A percentile compares a stretch with the other conserved stretches of the same genome.
These are phyloP conservation scores for Dryoscopus gambensis DNA, from an alignment of 2,113 vertebrate species.

Conservation along the genomic window DNA sequence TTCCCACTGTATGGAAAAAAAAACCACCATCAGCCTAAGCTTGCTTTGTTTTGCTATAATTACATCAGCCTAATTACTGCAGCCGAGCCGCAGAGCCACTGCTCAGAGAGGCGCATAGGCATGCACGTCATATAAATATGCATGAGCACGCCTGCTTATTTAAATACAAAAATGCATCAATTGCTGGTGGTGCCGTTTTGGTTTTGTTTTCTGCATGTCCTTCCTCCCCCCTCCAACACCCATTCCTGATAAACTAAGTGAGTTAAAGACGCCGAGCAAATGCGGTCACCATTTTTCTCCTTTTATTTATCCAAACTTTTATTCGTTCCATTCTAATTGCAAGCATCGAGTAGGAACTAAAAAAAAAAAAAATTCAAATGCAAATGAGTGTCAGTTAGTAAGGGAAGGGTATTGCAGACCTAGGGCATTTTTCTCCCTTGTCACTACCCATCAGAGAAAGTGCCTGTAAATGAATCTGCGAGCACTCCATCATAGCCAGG, in stretches of 20 bases:
- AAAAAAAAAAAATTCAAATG: neutral
- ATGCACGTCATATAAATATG: conserved; percentile 72
- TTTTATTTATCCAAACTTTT: conserved; percentile 27
- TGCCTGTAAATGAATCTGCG: conserved; percentile 19
- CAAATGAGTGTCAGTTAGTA: conserved; percentile 18
- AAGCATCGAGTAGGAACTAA: neutral
- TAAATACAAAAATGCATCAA: conserved; percentile 71
- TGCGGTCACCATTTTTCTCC: conserved; percentile 10
- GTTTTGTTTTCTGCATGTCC: neutral
- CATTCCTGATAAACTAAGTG: neutral
- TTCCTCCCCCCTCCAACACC: neutral
- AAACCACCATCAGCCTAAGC: neutral
- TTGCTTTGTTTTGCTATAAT: conserved; percentile 70
- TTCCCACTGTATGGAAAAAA: conserved; percentile 41
- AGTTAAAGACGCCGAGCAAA: neutral
- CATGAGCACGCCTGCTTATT: conserved; percentile 68
- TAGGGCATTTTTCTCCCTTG: conserved; percentile 43
- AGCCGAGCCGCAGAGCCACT: conserved; percentile 41
- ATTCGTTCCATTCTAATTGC: neutral
- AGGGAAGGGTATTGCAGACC: conserved; percentile 52
- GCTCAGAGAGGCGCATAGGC: conserved; percentile 49
- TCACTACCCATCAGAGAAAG: conserved; percentile 39
- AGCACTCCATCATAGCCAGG: neutral
- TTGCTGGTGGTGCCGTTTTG: conserved; percentile 46
- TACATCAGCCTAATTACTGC: conserved; percentile 74